Evolutionary conservation across 1,140 invertebrate species (phyloP).

Genomic region (Formica exsecta): DNA sequence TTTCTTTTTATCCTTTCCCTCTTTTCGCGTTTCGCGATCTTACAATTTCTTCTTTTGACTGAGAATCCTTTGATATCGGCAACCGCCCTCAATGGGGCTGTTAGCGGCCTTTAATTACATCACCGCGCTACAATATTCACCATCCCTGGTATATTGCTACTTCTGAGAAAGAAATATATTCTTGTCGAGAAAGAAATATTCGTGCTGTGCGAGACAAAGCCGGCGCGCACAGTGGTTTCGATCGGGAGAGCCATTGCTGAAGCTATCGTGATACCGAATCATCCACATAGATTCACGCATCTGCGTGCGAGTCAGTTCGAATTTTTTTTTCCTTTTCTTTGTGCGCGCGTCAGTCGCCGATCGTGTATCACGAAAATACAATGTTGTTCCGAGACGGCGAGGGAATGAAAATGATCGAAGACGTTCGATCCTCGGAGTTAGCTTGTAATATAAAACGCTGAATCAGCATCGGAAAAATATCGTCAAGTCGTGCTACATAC

Average conservation of each 20-base stretch:
- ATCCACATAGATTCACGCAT: conserved; percentile 51
- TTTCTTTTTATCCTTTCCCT: neutral
- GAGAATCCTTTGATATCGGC: conserved; percentile 15
- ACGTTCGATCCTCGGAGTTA: neutral
- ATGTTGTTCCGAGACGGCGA: neutral
- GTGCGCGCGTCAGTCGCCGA: neutral
- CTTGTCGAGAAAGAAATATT: neutral
- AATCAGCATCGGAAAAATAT: no score
- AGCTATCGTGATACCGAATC: conserved; percentile 51
- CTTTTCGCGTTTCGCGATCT: neutral
- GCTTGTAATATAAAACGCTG: no score
- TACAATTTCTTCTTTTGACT: conserved; percentile 9
- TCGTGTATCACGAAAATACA: neutral
- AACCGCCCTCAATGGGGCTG: neutral
- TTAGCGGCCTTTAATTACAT: conserved; percentile 51
- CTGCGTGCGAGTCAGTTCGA: neutral
- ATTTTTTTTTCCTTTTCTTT: neutral
- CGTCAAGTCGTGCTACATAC: no score
- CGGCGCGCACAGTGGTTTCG: neutral
- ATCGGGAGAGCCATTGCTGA: neutral
- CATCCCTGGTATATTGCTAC: neutral
- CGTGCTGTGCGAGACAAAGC: neutral
- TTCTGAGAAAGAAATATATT: conserved; percentile 26
- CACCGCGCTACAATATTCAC: conserved; percentile 36
- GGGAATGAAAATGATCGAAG: neutral